Evolutionary conservation across 2,797 vertebrate genomes (phyloP), one percentile per base, ranked within the genome.

Genomic region (Takifugu ocellatus): DNA sequence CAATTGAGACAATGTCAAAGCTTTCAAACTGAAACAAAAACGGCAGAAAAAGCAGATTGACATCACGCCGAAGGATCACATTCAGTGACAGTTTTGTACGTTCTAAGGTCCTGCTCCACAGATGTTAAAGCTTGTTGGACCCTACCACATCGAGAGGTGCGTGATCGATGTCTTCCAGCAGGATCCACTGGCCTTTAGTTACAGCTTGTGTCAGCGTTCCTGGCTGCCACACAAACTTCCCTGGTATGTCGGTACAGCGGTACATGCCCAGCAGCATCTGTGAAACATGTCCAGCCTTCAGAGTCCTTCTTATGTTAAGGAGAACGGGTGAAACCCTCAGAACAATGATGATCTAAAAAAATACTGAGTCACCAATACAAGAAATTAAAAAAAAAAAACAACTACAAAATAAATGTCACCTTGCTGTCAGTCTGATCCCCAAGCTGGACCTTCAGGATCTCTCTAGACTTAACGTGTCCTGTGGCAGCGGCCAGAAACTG

Each of bases 371-470:
- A 21, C 21, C 21, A 21, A 21, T 21, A 21, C 21, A 21, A 21
- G 21, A 21, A 21, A 21, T 21, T 21, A 21, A 21, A 21, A 21
- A 21, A 21, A 1, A 21, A 21, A n/a, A n/a, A n/a, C n/a, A n/a
- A 21, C 21, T 21, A 21, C 21, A 21, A 21, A 21, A 2, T 31
- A 2, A 6, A 3, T 33, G 63, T 92, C 89, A 98, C 97, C 94
- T 99, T 99, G 84, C 96, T 98, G 77, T 99, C 97, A 0, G 96
- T 99, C 62, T 99, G 97, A 90, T 99, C 97, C 46, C 97, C 97
- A 21, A 99, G 94, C 43, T 99, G 97, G 59, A 99, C 93, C 86
- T 98, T 99, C 16, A 99, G 90, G 75, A 99, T 91, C 49, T 94
- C 90, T 57, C 94, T 90, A 2, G 94, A 82, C 63, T 93, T 94